These are phyloP conservation scores for Remorina albescens DNA, from an alignment of 2,797 vertebrate species.

Conservation along the genomic window DNA sequence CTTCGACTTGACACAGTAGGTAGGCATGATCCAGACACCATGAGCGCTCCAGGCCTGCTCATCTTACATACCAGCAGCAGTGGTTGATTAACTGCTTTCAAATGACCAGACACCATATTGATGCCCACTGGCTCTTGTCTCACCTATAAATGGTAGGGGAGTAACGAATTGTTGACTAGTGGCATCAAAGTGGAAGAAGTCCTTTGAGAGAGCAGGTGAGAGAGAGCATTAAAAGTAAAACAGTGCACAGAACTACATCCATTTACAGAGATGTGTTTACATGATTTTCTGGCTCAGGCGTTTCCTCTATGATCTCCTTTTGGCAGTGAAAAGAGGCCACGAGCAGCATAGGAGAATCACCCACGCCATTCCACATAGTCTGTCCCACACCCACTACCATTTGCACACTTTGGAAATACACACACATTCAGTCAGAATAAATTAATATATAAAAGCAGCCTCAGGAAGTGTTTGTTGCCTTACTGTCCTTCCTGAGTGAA, in stretches of 20 bases:
- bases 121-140: conserved; percentile 47
- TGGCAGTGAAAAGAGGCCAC: conserved; percentile 27
- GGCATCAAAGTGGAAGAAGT: conserved; percentile 43
- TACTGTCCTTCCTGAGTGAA: conserved; percentile 37
- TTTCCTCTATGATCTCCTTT: conserved; percentile 50
- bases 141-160: conserved; percentile 50
- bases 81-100: conserved; percentile 62
- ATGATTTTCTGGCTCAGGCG: conserved; percentile 24
- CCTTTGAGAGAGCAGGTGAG: conserved; percentile 43
- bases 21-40: conserved; percentile 23
- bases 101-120: conserved; percentile 63
- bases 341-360: conserved; percentile 11
- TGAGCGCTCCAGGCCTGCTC: conserved; percentile 22
- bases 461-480: conserved; percentile 43
- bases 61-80: conserved; percentile 44
- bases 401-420: conserved; percentile 20
- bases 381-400: conserved; percentile 34
- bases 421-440: background rate
- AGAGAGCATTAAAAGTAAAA: conserved; percentile 17
- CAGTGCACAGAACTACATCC: conserved; percentile 10
- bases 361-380: conserved; percentile 39
- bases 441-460: conserved; percentile 35
- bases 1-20: conserved; percentile 21
- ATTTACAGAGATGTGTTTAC: conserved; percentile 31
- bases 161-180: conserved; percentile 59